phyloP scores from a whole-genome alignment of 2,797 vertebrate species.

The Chelmon rostratus region DNA sequence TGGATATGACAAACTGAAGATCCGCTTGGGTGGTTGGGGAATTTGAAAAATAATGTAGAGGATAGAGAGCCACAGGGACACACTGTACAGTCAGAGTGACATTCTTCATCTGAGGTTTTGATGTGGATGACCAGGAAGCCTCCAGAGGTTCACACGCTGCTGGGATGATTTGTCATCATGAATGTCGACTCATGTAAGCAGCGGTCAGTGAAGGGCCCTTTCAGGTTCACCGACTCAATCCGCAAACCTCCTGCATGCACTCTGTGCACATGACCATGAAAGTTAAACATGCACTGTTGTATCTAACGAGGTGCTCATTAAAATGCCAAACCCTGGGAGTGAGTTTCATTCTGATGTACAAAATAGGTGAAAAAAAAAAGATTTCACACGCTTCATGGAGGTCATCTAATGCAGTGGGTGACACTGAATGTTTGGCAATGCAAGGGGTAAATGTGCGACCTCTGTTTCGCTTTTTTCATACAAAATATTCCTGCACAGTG shows the following conservation, averaged over 20 bases:
- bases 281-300: slow-evolving; percentile 54
- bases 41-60: slow-evolving; percentile 11
- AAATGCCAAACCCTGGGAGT: slow-evolving; percentile 23
- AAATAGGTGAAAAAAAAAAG: slow-evolving; percentile 4
- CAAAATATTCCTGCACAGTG: background rate
- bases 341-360: slow-evolving; percentile 37
- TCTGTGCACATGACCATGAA: slow-evolving; percentile 36
- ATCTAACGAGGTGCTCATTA: slow-evolving; percentile 49
- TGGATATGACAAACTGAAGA: slow-evolving; percentile 3
- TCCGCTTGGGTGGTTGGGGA: background rate
- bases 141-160: slow-evolving; percentile 51
- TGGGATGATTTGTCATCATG: slow-evolving; percentile 52
- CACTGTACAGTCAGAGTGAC: slow-evolving; percentile 32
- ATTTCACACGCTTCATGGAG: background rate
- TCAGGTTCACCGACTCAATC: slow-evolving; percentile 43
- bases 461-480: background rate
- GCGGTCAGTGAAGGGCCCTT: slow-evolving; percentile 27
- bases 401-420: background rate
- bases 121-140: slow-evolving; percentile 41
- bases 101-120: slow-evolving; percentile 27
- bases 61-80: slow-evolving; percentile 8
- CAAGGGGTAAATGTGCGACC: background rate
- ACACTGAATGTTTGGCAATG: background rate
- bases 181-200: slow-evolving; percentile 46
- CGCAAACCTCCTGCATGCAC: slow-evolving; percentile 18